Percentiles rank a stretch among this genome's conserved stretches.
Conservation (phyloP, 2,888 invertebrate species). For the Syritta pipiens region DNA sequence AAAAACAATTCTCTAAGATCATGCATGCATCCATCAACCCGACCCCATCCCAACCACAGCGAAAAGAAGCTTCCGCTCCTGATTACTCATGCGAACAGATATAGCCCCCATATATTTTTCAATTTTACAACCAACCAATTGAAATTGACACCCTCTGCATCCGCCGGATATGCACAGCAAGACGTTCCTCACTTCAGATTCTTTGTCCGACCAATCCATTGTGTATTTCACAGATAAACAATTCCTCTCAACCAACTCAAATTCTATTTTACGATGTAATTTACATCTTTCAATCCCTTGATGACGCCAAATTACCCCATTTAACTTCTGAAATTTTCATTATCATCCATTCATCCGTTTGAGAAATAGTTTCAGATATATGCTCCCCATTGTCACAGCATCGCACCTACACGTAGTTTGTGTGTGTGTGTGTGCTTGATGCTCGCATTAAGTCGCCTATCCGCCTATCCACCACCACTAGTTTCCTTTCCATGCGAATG, state of each 20-base stretch:
- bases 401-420: not conserved
- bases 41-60: too few species aligned
- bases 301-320: constrained; percentile 64
- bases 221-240: constrained; percentile 33
- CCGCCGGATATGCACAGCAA: not conserved
- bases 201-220: constrained; percentile 17
- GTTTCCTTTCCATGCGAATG: constrained; percentile 22
- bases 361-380: constrained; percentile 54
- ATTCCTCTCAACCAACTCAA: constrained; percentile 43
- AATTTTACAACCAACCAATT: constrained; percentile 17
- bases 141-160: constrained; percentile 35
- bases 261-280: constrained; percentile 60
- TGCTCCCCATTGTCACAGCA: not conserved
- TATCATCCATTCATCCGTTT: constrained; percentile 57
- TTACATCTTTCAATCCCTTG: constrained; percentile 66
- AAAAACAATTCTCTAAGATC: too few species aligned
- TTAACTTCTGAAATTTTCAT: constrained; percentile 65
- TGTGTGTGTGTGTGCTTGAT: not conserved
- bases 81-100: too few species aligned
- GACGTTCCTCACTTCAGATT: not conserved
- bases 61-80: too few species aligned
- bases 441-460: not conserved
- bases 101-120: too few species aligned
- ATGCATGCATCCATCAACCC: too few species aligned
- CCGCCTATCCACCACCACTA: constrained; percentile 6